Evolutionary conservation across 2,888 invertebrate genomes (phyloP).

Genomic region (Parnassius apollo): DNA sequence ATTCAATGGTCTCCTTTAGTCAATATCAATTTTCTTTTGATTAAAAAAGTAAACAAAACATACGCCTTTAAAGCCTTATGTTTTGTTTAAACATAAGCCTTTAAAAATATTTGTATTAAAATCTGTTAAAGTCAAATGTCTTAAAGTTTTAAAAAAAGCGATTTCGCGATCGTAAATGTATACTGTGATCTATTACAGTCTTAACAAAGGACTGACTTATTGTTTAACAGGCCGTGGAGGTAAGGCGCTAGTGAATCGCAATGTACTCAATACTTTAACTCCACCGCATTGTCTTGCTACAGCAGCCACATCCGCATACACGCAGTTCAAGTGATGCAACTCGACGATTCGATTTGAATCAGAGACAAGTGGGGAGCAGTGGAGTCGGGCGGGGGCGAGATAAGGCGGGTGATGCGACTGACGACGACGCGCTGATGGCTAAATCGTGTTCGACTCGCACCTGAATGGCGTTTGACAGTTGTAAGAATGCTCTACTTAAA

Average conservation of each 20-base stretch:
- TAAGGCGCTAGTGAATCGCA: conserved; percentile 6
- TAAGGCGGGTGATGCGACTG: conserved; percentile 42
- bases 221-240: conserved; percentile 5
- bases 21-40: no score
- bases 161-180: no score
- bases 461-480: conserved; percentile 47
- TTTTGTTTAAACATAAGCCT: no score
- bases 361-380: conserved; percentile 43
- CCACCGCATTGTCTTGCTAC: conserved; percentile 26
- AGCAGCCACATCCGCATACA: conserved; percentile 54
- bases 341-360: conserved; percentile 71
- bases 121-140: no score
- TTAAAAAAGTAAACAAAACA: no score
- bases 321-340: conserved; percentile 59
- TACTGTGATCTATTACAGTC: background rate
- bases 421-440: conserved; percentile 71
- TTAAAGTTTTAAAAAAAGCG: no score
- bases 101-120: no score
- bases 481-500: conserved; percentile 47
- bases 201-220: conserved; percentile 3
- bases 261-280: conserved; percentile 7
- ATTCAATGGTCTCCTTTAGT: no score
- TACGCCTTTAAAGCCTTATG: no score
- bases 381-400: conserved; percentile 32
- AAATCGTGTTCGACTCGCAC: conserved; percentile 78